Conservation (phyloP, 2,888 invertebrate genomes). For the Dermolepida albohirtum region DNA sequence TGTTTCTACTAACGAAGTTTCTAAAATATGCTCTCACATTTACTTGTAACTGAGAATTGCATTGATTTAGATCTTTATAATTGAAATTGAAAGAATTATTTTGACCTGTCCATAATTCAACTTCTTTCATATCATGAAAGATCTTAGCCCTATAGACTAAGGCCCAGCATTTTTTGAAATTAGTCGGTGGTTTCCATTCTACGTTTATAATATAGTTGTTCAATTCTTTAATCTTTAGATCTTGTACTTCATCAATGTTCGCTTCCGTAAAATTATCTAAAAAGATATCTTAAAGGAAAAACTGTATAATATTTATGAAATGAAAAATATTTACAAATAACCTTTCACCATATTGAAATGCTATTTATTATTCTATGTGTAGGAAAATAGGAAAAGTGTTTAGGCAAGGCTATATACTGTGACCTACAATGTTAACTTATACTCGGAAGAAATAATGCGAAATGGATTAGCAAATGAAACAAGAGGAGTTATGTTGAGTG, state of each 20-base stretch:
- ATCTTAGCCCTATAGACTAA: not conserved
- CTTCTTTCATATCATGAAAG: not conserved
- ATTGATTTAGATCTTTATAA: not conserved
- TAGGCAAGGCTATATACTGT: too few relatives aligned
- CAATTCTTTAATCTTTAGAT: not conserved
- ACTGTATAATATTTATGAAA: too few relatives aligned
- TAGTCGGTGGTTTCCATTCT: not conserved
- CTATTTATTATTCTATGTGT: too few relatives aligned
- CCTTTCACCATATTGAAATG: too few relatives aligned
- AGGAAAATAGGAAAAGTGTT: too few relatives aligned
- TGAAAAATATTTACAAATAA: too few relatives aligned
- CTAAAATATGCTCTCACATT: not conserved
- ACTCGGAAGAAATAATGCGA: too few relatives aligned
- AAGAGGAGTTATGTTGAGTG: too few relatives aligned
- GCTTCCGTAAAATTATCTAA: slow-evolving; percentile 6
- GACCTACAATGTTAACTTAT: too few relatives aligned
- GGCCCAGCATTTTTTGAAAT: slow-evolving; percentile 1
- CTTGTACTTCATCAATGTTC: not conserved
- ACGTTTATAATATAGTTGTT: not conserved
- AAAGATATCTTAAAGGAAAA: not conserved
- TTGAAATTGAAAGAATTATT: not conserved
- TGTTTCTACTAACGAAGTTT: not conserved
- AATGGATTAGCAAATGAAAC: too few relatives aligned
- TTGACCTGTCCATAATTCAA: not conserved
- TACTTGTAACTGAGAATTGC: not conserved